A percentile compares a stretch with the other conserved stretches of the same genome.
phyloP scores from a whole-genome alignment of 2,797 vertebrate species.

The Syngnathus rostellatus region DNA sequence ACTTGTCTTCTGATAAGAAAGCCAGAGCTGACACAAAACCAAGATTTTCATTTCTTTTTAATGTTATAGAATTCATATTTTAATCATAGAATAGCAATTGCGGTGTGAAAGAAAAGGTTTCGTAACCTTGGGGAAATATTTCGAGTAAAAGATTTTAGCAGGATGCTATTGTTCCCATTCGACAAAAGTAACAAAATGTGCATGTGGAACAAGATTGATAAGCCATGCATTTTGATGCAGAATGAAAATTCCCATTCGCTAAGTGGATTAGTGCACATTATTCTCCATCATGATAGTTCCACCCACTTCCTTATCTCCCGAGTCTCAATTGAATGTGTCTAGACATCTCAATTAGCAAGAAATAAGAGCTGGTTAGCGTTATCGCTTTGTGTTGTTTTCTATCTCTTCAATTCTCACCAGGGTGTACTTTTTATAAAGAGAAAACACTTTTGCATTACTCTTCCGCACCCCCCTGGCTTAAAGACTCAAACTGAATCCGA shows the following conservation, averaged over 20 bases:
- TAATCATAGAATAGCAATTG: too few relatives aligned
- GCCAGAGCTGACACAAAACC: too few relatives aligned
- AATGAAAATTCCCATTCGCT: conserved; percentile 56
- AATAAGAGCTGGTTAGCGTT: conserved; percentile 46
- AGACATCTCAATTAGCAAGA: conserved; percentile 69
- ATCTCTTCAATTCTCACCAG: conserved; percentile 22
- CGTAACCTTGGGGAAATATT: conserved; percentile 20
- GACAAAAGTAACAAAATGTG: conserved; percentile 62
- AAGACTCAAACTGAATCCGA: conserved; percentile 47
- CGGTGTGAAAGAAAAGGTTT: background rate
- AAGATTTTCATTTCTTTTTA: too few relatives aligned
- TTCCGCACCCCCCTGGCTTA: conserved; percentile 26
- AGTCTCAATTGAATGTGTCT: conserved; percentile 70
- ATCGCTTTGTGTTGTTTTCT: conserved; percentile 43
- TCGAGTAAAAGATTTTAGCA: conserved; percentile 29
- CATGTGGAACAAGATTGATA: conserved; percentile 57
- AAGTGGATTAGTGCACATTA: conserved; percentile 58
- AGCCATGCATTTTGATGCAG: conserved; percentile 48
- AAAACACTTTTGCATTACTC: conserved; percentile 50
- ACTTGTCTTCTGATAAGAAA: too few relatives aligned
- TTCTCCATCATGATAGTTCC: conserved; percentile 50
- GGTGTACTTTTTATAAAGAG: conserved; percentile 41
- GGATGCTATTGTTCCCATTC: conserved; percentile 59
- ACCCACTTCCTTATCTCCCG: conserved; percentile 61
- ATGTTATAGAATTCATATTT: too few relatives aligned